phyloP scores from a whole-genome alignment of 2,113 vertebrate genomes.

The Lethenteron camtschaticum region DNA sequence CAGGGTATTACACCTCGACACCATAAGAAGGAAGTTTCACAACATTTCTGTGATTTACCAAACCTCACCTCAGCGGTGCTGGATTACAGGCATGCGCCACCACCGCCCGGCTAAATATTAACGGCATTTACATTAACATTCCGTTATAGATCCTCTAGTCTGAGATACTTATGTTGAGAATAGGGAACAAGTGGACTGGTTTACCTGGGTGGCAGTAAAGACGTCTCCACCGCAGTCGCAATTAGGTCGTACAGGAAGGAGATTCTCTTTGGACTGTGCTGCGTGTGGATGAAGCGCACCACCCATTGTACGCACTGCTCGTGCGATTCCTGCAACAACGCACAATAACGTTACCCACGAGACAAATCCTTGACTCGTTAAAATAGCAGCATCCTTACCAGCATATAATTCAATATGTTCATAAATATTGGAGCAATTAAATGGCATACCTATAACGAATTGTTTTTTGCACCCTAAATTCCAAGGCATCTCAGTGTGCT shows the following conservation, averaged over 20 bases:
- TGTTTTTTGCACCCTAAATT: background rate
- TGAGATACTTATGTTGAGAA: background rate
- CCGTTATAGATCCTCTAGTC: no score
- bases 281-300: slow-evolving; percentile 74
- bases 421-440: background rate
- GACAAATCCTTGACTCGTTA: background rate
- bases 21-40: no score
- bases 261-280: slow-evolving; percentile 91
- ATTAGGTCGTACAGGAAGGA: slow-evolving; percentile 93
- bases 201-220: slow-evolving; percentile 66
- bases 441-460: background rate
- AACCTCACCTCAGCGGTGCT: no score
- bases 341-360: background rate
- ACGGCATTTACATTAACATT: no score
- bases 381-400: background rate
- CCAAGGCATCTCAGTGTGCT: background rate
- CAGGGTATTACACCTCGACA: no score
- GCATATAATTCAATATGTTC: background rate
- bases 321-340: slow-evolving; percentile 58
- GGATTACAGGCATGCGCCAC: no score
- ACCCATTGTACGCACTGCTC: slow-evolving; percentile 95
- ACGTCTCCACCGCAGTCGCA: slow-evolving; percentile 84
- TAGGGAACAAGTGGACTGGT: slow-evolving; percentile 4
- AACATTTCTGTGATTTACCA: no score
- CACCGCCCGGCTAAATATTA: no score